Evolutionary conservation across 2,113 vertebrate genomes (phyloP), one percentile per base, ranked within the genome.

Genomic region (Gopherus evgoodei): DNA sequence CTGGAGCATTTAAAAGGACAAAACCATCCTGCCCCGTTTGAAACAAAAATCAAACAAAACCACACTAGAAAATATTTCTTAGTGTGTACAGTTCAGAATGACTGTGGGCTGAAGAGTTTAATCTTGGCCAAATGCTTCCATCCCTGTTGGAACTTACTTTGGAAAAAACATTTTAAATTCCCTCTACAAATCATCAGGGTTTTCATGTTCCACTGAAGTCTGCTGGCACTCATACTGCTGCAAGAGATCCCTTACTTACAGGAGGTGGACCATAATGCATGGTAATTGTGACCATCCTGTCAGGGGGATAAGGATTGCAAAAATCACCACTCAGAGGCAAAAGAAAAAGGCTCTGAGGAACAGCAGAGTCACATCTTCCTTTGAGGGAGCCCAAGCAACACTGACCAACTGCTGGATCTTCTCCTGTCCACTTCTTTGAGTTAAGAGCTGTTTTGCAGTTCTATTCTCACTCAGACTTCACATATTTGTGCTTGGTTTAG

Each of bases 141-240:
- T 1, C 69, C 62, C 86, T 83, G 53, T 0, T 0, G 62, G 22
- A 87, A 87, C 8, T 16, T 2, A 19, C 50, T 59, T 14, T 11
- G 8, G 47, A 19, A 62, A 75, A 80, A 84, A 31, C 44, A 76
- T 38, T 1, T 17, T 56, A 54, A 89, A 72, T 6, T 76, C 54
- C 56, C 49, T 84, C 52, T 44, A 4, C 16, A 69, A 17, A 6
- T 75, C 81, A 57, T 81, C 22, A 1, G 0, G 0, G 0, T 50
- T 79, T 69, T 84, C 69, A 87, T 38, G 2, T 1, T 3, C 57
- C 72, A 6, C 29, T 4, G 65, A 38, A 47, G 88, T 75, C 79
- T 81, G 19, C 29, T 21, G 50, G 27, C 79, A 81, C 16, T n/a
- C 65, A 49, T 27, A 22, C 50, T 38, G 50, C 49, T 52, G 49